Evolutionary conservation across 2,888 invertebrate genomes (phyloP), one percentile per base, ranked within the genome.

Genomic region (Thymelicus sylvestris): DNA sequence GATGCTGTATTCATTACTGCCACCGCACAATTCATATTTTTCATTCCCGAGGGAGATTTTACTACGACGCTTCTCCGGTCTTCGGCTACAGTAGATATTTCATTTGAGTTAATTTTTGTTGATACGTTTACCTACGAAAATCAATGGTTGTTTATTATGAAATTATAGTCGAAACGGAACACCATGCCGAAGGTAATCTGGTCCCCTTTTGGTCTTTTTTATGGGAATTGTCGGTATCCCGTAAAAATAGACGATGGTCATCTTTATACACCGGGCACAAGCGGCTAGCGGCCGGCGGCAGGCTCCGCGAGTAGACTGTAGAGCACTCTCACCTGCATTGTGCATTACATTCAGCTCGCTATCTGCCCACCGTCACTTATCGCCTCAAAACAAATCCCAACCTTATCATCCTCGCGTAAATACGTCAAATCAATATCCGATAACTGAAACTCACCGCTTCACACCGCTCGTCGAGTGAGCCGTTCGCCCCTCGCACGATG

Each of bases 351-450:
- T 48, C n/a, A 60, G 19, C 63, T 12, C 57, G 57, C 66, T 80
- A 81, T 79, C 78, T 77, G 69, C 78, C 79, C 79, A 77, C 79
- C 75, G 77, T 77, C 76, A 83, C 77, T 86, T 89, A 90, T 90
- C 89, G 77, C 59, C 78, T 80, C 85, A 86, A 88, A 91, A 90
- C 88, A 90, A 92, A 92, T 90, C 89, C 86, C 79, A 81, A 74
- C 78, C 80, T 88, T 90, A 88, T 90, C 89, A 85, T 75, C 75
- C 79, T 79, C 80, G 84, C 82, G 84, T 85, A 86, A 86, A 86
- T 83, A 86, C 81, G 83, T 81, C 82, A 83, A 91, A 90, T 92
- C 90, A 87, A 92, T 90, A 91, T 81, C 79, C 80, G 83, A 85
- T 84, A 83, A 89, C 90, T 87, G 82, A 90, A 83, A 89, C 91